Evolutionary conservation across 2,888 invertebrate species (phyloP).

Genomic region (Arge pagana): DNA sequence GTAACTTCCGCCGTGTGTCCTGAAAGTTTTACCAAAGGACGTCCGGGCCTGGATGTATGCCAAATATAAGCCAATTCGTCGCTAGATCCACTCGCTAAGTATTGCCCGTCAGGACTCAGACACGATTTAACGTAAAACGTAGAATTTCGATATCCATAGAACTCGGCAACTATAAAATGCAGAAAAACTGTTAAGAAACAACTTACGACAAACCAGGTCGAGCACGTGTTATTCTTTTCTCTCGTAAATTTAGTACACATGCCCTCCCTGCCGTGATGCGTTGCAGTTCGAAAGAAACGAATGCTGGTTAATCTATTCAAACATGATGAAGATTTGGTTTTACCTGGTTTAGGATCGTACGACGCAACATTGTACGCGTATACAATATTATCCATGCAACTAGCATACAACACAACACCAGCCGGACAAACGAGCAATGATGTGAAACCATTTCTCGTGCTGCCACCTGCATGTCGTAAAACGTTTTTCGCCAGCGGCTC

Average conservation of each 20-base stretch:
- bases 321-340: constrained; percentile 15
- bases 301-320: constrained; percentile 56
- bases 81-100: constrained; percentile 86
- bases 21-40: constrained; percentile 70
- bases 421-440: constrained; percentile 76
- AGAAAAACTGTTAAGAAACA: constrained; percentile 6
- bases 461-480: constrained; percentile 75
- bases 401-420: constrained; percentile 75
- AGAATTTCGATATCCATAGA: constrained; percentile 74
- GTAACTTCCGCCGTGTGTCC: constrained; percentile 89
- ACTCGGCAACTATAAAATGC: constrained; percentile 52
- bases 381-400: constrained; percentile 84
- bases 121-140: constrained; percentile 86
- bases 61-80: constrained; percentile 87
- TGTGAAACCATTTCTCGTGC: constrained; percentile 75
- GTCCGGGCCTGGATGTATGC: constrained; percentile 67
- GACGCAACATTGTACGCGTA: constrained; percentile 82
- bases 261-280: no score
- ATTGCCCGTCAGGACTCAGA: constrained; percentile 79
- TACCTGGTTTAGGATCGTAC: constrained; percentile 68
- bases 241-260: no score
- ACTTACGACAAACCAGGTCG: not conserved
- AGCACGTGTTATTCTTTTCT: no score
- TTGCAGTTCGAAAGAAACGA: not conserved
- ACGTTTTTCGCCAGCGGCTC: constrained; percentile 74